Conservation (phyloP, 2,797 vertebrate species). For the Fratercula arctica region DNA sequence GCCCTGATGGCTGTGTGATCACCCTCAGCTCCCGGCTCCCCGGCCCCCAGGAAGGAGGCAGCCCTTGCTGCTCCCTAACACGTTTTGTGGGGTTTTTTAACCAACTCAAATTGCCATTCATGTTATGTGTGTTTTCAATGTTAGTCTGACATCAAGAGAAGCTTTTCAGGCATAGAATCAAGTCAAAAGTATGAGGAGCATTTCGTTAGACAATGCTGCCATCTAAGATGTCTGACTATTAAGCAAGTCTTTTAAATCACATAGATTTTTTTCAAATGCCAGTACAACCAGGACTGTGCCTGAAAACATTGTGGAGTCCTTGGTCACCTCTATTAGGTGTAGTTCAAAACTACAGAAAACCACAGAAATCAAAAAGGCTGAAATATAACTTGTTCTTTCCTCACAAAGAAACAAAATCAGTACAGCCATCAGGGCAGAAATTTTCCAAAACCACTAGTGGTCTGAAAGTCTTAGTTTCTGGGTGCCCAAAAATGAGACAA, state of each 20-base stretch:
- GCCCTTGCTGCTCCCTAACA: neutral
- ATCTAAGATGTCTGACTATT: neutral
- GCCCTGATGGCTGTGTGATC: neutral
- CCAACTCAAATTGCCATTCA: neutral
- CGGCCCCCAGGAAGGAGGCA: neutral
- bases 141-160: neutral
- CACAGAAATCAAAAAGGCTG: neutral
- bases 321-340: neutral
- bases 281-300: neutral
- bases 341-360: neutral
- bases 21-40: accelerated
- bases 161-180: neutral
- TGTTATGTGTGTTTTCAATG: neutral
- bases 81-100: neutral
- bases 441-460: neutral
- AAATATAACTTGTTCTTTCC: neutral
- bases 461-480: neutral
- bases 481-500: neutral
- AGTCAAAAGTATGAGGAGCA: neutral
- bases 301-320: neutral
- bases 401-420: neutral
- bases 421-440: neutral
- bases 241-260: neutral
- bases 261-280: neutral
- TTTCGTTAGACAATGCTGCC: neutral